phyloP scores from a whole-genome alignment of 35 echinoderm and acorn worm species.

The Anneissia japonica region DNA sequence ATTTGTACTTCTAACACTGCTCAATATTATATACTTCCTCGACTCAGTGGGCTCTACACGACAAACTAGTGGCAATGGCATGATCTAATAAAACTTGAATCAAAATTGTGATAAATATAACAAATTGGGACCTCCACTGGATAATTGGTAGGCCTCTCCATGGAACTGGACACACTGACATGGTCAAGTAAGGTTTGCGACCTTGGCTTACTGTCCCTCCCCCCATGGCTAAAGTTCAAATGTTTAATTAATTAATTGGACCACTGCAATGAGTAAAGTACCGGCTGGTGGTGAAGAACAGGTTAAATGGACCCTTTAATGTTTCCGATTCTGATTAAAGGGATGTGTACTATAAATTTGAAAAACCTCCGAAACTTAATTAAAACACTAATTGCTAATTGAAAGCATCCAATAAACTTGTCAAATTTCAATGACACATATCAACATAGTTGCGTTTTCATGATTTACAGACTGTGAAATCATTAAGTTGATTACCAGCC shows the following conservation, averaged over 20 bases:
- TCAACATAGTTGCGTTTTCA: too few species aligned
- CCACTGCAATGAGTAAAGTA: background rate
- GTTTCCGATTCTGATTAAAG: background rate
- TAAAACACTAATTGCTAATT: too few species aligned
- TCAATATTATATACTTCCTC: too few species aligned
- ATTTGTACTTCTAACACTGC: too few species aligned
- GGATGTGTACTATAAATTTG: too few species aligned
- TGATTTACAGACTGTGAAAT: too few species aligned
- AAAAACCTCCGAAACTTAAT: too few species aligned
- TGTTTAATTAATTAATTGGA: conserved; percentile 2
- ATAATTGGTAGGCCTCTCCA: background rate
- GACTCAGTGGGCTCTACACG: too few species aligned
- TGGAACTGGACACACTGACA: background rate
- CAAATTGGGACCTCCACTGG: background rate
- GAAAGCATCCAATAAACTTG: too few species aligned
- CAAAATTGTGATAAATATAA: background rate
- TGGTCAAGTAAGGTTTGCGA: background rate
- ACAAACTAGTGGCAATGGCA: too few species aligned
- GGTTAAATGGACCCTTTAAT: background rate
- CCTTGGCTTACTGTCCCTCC: background rate
- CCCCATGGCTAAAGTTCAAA: background rate
- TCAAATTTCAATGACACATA: too few species aligned
- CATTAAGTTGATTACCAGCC: too few species aligned
- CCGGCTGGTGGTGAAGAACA: background rate
- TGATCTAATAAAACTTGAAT: background rate